Conservation (phyloP, 1,140 invertebrate species). For the Drosophila takahashii region DNA sequence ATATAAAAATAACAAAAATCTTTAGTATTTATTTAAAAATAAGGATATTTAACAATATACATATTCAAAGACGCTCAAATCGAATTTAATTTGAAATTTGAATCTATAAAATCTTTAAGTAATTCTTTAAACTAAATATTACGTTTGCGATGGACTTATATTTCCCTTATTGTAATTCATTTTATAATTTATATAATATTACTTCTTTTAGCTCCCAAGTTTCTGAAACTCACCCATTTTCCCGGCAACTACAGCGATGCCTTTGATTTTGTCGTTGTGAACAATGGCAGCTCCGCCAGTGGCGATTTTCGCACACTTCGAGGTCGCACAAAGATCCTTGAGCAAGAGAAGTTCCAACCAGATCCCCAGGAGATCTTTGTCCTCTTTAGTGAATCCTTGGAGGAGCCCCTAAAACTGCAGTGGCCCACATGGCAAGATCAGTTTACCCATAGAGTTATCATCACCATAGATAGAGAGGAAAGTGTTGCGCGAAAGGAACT, state of each 20-base stretch:
- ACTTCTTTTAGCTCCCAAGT: conserved; percentile 33
- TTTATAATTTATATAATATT: no score
- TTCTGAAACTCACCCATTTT: conserved; percentile 35
- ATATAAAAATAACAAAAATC: no score
- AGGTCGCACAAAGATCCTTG: conserved; percentile 53
- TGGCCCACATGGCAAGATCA: conserved; percentile 81
- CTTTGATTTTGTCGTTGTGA: conserved; percentile 51
- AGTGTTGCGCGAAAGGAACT: conserved; percentile 85
- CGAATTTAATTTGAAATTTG: no score
- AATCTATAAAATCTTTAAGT: no score
- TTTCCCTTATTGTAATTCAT: no score
- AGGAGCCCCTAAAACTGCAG: conserved; percentile 65
- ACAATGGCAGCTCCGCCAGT: conserved; percentile 30
- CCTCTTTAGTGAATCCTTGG: conserved; percentile 57
- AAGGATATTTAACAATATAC: no score
- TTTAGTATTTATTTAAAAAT: background rate
- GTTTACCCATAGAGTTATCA: conserved; percentile 85
- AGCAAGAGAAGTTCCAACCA: conserved; percentile 85
- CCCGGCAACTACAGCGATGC: conserved; percentile 52
- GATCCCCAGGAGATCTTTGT: conserved; percentile 74
- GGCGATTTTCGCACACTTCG: conserved; percentile 45
- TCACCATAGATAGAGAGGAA: conserved; percentile 85
- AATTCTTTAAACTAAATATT: no score
- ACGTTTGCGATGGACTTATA: no score
- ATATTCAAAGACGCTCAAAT: no score